Base-by-base conservation (phyloP, 2,113 vertebrate species). In the Mandrillus leucophaeus region DNA sequence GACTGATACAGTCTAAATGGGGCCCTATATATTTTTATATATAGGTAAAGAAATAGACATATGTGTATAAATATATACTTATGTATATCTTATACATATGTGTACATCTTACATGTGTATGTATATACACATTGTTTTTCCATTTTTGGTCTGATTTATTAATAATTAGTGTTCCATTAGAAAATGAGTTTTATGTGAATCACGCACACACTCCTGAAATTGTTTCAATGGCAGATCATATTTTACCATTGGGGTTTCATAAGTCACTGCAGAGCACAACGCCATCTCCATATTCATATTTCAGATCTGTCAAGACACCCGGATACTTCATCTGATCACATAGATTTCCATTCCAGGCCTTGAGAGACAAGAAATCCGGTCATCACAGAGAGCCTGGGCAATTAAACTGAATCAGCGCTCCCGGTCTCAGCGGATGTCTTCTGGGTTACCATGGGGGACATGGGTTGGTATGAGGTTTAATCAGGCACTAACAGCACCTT, bases 401-500 rank as follows among this genome's bases (percentile, higher is more conserved):
- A 99, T 99, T 99, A 99, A 98, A 99, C 97, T 84, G 98, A 98
- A 97, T 98, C 98, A 98, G 98, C 96, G 96, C 98, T 98, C 97
- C 78, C 80, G 73, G 98, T 98, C 98, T 98, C 98, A 98, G 98
- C 94, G 98, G 98, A 98, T 97, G 96, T 98, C 99, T 98, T 98
- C 98, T 98, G 98, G 98, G 98, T 98, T 98, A 98, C 98, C 98
- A 96, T 97, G 97, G 98, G 98, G 98, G 98, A 98, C 98, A 97
- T 38, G 95, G 98, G 98, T 97, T 98, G 98, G 98, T 98, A 98
- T 98, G 99, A 98, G 98, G 98, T 98, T 99, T 99, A 98, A 99
- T 99, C 98, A 99, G 98, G 98, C 98, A 98, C 98, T 98, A 98
- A 98, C 98, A 98, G 99, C 98, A 98, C 98, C 98, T 99, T 98